These are phyloP conservation scores for Spinus pinus DNA, from an alignment of 2,797 vertebrate genomes.

Conservation along the genomic window DNA sequence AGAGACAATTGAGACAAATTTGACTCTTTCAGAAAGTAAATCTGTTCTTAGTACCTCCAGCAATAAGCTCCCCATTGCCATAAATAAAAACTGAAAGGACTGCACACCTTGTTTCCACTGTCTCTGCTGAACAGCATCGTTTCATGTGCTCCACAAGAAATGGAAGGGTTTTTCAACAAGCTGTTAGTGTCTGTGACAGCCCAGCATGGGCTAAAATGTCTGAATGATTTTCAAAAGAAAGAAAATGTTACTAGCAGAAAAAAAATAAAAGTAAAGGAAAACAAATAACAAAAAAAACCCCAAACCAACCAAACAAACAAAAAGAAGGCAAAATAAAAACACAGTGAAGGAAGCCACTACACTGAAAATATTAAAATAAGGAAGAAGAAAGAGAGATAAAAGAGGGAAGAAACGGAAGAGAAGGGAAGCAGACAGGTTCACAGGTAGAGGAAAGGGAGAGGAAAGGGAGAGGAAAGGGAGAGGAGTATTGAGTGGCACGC, in stretches of 20 bases:
- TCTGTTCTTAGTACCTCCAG: not conserved
- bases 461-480: not conserved
- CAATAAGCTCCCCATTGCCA: not conserved
- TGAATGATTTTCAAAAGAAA: slow-evolving; percentile 14
- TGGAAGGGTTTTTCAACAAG: not conserved
- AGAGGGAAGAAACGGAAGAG: not conserved
- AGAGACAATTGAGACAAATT: not conserved
- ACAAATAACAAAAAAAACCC: not conserved
- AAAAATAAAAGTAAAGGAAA: not conserved
- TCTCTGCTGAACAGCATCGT: not conserved
- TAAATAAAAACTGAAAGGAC: slow-evolving; percentile 25
- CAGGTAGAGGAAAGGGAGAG: not conserved
- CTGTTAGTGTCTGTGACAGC: not conserved
- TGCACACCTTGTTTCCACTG: not conserved
- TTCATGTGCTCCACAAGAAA: not conserved
- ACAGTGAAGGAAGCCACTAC: not conserved
- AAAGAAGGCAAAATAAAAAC: not conserved
- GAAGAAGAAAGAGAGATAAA: not conserved
- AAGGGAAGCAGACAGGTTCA: not conserved
- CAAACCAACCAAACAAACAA: rapidly evolving
- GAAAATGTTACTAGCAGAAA: not conserved
- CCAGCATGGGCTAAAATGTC: not conserved
- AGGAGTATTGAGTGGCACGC: not conserved
- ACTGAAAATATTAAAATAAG: not conserved
- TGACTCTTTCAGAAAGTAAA: not conserved